Base-by-base conservation (phyloP, 2,888 invertebrate species). In the Meandrusa payeni region DNA sequence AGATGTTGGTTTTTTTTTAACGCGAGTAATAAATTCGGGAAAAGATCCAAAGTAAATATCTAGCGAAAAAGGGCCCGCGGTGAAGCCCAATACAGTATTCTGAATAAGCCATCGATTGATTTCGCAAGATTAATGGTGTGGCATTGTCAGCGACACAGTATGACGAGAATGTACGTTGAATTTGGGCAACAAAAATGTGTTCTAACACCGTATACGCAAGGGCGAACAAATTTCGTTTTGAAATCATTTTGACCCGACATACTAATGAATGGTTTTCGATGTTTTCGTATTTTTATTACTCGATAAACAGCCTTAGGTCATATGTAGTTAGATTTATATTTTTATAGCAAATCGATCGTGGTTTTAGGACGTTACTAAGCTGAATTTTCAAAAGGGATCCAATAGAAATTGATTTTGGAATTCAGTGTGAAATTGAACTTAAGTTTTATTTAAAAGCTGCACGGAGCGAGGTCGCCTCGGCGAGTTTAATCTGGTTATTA, bases 51-150 rank as follows among this genome's bases (percentile, higher is more conserved):
- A 83, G 80, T 78, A 86, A 88, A 88, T 77, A 87, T 75, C 66
- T 70, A 77, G 69, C 72, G 59, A 80, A 69, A n/a, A 83, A 82
- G 73, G 74, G 74, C 74, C 19, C 74, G 77, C 79, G 72, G 79
- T 66, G 76, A 81, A 79, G 75, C 81, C 85, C 77, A 83, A 86
- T 78, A 85, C 82, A 79, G 83, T 82, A 83, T 86, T 83, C 81
- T 79, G 82, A 87, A 83, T 85, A 85, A 83, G 81, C 86, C 83
- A 87, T 87, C 86, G 88, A 88, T 88, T 88, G 87, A 88, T 88
- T 88, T 85, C 73, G 70, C 70, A 88, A 88, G 88, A 88, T 88
- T 86, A 87, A 88, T 88, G 86, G 79, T 79, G 63, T 64, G 72
- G 82, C 77, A 86, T 87, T 87, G 86, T 87, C 83, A 86, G 83